Evolutionary conservation across 2,797 vertebrate genomes (phyloP).

Genomic region (Telmatherina bonti): DNA sequence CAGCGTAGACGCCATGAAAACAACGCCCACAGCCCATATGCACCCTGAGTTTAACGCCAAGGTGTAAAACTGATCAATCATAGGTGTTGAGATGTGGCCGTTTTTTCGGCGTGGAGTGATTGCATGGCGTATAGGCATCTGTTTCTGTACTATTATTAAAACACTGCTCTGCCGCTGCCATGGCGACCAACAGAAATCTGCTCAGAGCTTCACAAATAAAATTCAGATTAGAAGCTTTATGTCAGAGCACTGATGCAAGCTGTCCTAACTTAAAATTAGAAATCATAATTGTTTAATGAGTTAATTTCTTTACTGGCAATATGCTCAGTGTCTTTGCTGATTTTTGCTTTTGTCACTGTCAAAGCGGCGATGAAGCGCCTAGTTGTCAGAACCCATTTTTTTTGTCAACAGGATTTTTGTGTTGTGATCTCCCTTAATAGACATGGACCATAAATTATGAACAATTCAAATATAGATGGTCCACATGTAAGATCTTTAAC

Average conservation of each 20-base stretch:
- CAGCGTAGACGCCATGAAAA: constrained; percentile 61
- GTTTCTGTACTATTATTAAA: constrained; percentile 77
- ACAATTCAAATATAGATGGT: not conserved
- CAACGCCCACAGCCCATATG: constrained; percentile 77
- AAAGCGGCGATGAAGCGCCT: constrained; percentile 9
- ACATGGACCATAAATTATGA: not conserved
- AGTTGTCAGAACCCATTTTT: not conserved
- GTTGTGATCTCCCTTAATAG: not conserved
- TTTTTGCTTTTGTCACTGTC: constrained; percentile 25
- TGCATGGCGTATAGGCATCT: constrained; percentile 71
- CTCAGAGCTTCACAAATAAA: constrained; percentile 38
- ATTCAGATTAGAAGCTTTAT: constrained; percentile 47
- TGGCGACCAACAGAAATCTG: constrained; percentile 52
- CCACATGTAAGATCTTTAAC: not conserved
- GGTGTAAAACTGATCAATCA: constrained; percentile 76
- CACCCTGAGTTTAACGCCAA: constrained; percentile 11
- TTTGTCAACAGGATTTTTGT: not conserved
- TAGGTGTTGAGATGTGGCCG: constrained; percentile 69
- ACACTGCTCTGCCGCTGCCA: constrained; percentile 62
- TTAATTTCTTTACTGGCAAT: constrained; percentile 8
- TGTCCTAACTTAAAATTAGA: constrained; percentile 55
- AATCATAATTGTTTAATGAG: constrained; percentile 50
- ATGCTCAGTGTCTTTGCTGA: not conserved
- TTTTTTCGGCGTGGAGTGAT: constrained; percentile 55
- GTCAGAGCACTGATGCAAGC: constrained; percentile 26